phyloP scores from a whole-genome alignment of 2,797 vertebrate genomes.

The Sphenopsis melanotis region DNA sequence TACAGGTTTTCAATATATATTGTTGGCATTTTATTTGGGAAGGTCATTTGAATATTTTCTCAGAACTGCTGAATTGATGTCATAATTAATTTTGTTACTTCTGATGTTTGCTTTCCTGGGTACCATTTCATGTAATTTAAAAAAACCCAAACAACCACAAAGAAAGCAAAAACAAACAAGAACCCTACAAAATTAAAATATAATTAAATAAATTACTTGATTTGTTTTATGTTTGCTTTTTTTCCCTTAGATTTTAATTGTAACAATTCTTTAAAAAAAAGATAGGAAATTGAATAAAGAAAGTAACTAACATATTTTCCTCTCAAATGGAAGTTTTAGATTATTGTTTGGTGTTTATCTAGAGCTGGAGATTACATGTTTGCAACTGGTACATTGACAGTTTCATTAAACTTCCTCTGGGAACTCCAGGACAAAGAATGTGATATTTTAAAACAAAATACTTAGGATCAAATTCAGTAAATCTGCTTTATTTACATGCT shows the following conservation, averaged over 20 bases:
- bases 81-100: slow-evolving; percentile 18
- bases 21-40: background rate
- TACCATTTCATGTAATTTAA: background rate
- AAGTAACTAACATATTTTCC: background rate
- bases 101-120: background rate
- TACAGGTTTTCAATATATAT: background rate
- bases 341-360: background rate
- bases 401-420: background rate
- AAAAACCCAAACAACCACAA: background rate
- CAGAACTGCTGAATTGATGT: slow-evolving; percentile 22
- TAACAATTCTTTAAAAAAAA: background rate
- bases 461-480: background rate
- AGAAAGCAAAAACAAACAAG: background rate
- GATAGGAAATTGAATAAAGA: background rate
- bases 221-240: background rate
- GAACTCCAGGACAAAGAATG: background rate
- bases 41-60: slow-evolving; percentile 40
- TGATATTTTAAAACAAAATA: background rate
- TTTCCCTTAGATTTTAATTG: background rate
- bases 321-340: background rate
- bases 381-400: background rate
- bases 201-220: background rate
- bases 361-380: background rate
- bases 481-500: background rate
- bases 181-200: background rate